These are phyloP conservation scores for Auanema sp. DNA, from an alignment of 2,888 invertebrate species.

Conservation along the genomic window DNA sequence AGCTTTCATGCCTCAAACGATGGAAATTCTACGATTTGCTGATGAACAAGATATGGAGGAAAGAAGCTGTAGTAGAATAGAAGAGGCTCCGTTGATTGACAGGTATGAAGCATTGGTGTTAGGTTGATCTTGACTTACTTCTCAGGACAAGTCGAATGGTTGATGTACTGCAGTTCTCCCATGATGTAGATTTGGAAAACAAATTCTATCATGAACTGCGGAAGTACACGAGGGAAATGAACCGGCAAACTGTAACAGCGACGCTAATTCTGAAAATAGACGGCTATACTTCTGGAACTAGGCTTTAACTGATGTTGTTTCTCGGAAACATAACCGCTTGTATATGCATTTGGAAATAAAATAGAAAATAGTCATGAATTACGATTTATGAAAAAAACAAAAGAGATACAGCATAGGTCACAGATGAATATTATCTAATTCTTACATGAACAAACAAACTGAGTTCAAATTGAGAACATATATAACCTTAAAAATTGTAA, in stretches of 20 bases:
- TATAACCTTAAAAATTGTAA: background rate
- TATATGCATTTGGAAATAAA: too few relatives aligned
- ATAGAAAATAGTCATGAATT: too few relatives aligned
- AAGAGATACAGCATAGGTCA: too few relatives aligned
- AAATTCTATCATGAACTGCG: constrained; percentile 35
- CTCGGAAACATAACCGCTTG: too few relatives aligned
- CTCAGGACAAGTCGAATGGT: constrained; percentile 23
- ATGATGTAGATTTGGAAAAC: constrained; percentile 37
- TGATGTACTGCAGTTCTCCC: constrained; percentile 37
- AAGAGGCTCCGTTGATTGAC: constrained; percentile 34
- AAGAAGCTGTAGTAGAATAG: constrained; percentile 35
- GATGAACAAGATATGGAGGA: constrained; percentile 56
- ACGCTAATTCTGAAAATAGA: too few relatives aligned
- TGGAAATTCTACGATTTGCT: constrained; percentile 43
- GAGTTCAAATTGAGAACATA: constrained; percentile 4
- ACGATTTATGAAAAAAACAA: too few relatives aligned
- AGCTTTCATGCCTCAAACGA: constrained; percentile 60
- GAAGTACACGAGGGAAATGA: constrained; percentile 34
- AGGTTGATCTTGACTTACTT: background rate
- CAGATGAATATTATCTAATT: too few relatives aligned
- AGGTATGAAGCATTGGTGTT: constrained; percentile 2
- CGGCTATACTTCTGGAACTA: too few relatives aligned
- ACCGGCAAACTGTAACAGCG: too few relatives aligned
- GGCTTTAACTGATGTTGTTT: too few relatives aligned
- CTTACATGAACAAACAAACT: constrained; percentile 1